Conservation (phyloP, 2,113 vertebrate genomes). For the Platycercus adscitus region DNA sequence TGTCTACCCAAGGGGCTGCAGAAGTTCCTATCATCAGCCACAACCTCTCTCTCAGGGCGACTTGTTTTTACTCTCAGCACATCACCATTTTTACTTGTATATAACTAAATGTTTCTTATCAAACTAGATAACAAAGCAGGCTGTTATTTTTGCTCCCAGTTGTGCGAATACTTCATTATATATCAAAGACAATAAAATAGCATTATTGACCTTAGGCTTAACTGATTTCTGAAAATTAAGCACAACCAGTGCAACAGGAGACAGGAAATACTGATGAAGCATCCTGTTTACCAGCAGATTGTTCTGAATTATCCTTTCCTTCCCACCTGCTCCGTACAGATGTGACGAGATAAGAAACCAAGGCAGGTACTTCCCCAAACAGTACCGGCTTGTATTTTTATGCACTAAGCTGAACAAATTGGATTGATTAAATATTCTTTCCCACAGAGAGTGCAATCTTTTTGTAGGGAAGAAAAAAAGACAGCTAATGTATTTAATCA, state of each 20-base stretch:
- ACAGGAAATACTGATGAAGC: neutral
- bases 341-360: neutral
- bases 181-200: neutral
- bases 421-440: slow-evolving; percentile 4
- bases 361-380: neutral
- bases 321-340: slow-evolving; percentile 2
- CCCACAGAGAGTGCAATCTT: neutral
- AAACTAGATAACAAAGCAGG: neutral
- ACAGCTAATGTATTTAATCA: neutral
- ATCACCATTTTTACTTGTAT: neutral
- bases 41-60: neutral
- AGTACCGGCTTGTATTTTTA: neutral
- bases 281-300: slow-evolving; percentile 29
- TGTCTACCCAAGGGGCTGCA: neutral
- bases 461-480: neutral
- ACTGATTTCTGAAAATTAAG: slow-evolving; percentile 19
- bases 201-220: neutral
- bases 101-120: neutral
- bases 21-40: neutral
- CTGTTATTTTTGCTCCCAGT: neutral
- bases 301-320: slow-evolving; percentile 48
- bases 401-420: neutral
- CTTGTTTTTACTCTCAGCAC: neutral
- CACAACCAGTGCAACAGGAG: neutral
- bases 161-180: neutral